Conservation (phyloP, 2,797 vertebrate genomes). For the Cynodonichthys magdalenae region DNA sequence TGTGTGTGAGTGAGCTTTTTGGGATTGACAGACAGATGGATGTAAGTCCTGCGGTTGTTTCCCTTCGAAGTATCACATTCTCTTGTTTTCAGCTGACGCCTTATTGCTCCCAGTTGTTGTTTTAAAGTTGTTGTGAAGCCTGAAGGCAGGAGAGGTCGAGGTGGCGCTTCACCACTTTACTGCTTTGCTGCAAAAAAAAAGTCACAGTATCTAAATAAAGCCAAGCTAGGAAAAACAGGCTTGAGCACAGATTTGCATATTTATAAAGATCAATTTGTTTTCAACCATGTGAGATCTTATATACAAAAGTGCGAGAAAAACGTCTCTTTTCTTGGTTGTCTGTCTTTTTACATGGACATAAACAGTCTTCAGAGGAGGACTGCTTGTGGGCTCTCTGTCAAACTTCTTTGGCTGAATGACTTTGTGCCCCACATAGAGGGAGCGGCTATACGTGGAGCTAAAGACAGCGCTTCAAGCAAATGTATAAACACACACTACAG, state of each 20-base stretch:
- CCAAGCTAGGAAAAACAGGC: constrained; percentile 42
- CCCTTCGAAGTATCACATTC: constrained; percentile 65
- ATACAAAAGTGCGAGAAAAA: neutral
- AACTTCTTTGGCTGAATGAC: constrained; percentile 20
- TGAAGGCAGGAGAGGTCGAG: constrained; percentile 17
- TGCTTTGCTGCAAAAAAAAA: constrained; percentile 58
- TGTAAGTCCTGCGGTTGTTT: constrained; percentile 44
- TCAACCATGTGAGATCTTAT: neutral
- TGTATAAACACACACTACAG: constrained; percentile 19
- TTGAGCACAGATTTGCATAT: neutral
- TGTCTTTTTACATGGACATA: constrained; percentile 36
- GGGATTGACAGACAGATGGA: constrained; percentile 33
- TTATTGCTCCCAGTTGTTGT: constrained; percentile 76
- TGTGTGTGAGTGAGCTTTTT: neutral
- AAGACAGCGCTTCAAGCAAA: constrained; percentile 27
- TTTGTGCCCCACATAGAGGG: constrained; percentile 19
- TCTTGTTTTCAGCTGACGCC: constrained; percentile 67
- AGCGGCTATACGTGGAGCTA: constrained; percentile 12
- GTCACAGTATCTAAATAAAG: constrained; percentile 79
- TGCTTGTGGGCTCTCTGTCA: constrained; percentile 26
- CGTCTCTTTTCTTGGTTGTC: constrained; percentile 36
- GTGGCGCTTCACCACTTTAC: constrained; percentile 23
- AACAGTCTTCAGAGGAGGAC: constrained; percentile 12
- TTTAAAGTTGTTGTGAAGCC: constrained; percentile 60
- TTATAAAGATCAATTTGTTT: neutral